Base-by-base conservation (phyloP, 2,888 invertebrate genomes). In the Macropis europaea region DNA sequence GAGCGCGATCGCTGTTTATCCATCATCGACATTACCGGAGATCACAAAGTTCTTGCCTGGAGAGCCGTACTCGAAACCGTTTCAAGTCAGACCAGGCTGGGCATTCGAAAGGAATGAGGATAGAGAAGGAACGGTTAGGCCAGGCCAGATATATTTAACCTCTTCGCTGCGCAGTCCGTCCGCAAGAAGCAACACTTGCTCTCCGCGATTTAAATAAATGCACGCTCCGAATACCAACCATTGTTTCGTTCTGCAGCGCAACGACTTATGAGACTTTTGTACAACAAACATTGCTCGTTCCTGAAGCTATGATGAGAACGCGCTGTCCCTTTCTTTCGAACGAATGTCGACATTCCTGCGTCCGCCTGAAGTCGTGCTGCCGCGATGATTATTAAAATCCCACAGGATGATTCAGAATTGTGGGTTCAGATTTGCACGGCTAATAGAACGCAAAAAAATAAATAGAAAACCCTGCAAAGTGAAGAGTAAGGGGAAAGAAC, bases 121-220 rank as follows among this genome's bases (percentile, higher is more conserved):
- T 81, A 81, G 75, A 81, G 75, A 69, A 60, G 73, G 74, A 75
- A 79, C 71, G 76, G 73, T 77, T 74, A 72, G 81, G 74, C 78
- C 77, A 72, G 76, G 78, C 73, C 72, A 80, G 81, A 77, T 83
- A 84, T 84, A 82, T 82, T 85, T 85, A 85, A 85, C 84, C 79
- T 79, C 81, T 53, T 79, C 76, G 76, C 77, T 74, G 82, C 77
- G 72, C 73, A 71, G 70, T 77, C 76, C 71, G 70, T 76, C 72
- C 70, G 76, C 76, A 82, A 81, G 78, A 72, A 78, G 81, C 79
- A 76, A 78, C 80, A 83, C 83, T 84, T 83, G 82, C 83, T 77
- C 79, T 81, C 77, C 79, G 71, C 66, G 84, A 87, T 87, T 87
- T 86, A 86, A 88, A 88, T 86, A 87, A 86, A 86, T 87, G 85